These are phyloP conservation scores for Crossaster papposus DNA, from an alignment of 53 echinoderm and acorn worm genomes.

Conservation along the genomic window DNA sequence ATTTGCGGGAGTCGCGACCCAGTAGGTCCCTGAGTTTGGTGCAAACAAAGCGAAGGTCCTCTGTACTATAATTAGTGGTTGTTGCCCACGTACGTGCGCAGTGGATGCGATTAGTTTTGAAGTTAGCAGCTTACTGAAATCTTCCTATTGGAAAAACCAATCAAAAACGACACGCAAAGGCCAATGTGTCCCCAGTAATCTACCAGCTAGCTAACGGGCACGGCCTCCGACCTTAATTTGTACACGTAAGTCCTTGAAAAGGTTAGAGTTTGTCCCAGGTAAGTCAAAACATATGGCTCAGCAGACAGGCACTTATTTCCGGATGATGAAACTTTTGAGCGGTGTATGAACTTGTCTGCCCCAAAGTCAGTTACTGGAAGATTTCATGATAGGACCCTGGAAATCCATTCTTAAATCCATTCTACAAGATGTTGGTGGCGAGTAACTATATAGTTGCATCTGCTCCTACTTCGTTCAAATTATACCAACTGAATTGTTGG, in stretches of 20 bases:
- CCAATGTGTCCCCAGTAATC: not conserved
- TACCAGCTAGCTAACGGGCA: not conserved
- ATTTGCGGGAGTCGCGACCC: not conserved
- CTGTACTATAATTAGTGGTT: not conserved
- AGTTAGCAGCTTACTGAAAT: no score
- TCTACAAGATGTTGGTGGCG: no score
- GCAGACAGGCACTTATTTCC: not conserved
- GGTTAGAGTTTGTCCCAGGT: not conserved
- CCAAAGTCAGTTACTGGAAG: not conserved
- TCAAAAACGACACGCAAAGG: no score
- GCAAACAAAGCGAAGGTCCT: not conserved
- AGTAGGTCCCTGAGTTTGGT: not conserved
- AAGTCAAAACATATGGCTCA: not conserved
- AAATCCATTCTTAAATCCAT: no score
- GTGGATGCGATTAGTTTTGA: no score
- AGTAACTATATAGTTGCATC: no score
- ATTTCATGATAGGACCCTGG: not conserved
- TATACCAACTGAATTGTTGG: no score
- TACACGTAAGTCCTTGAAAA: not conserved
- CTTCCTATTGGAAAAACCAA: no score
- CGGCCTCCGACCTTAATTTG: not conserved
- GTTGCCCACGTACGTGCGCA: no score
- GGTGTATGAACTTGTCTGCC: not conserved
- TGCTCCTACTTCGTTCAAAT: no score
- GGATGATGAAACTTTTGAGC: not conserved